Conservation (phyloP, 2,797 vertebrate genomes). For the Acanthis flammea region DNA sequence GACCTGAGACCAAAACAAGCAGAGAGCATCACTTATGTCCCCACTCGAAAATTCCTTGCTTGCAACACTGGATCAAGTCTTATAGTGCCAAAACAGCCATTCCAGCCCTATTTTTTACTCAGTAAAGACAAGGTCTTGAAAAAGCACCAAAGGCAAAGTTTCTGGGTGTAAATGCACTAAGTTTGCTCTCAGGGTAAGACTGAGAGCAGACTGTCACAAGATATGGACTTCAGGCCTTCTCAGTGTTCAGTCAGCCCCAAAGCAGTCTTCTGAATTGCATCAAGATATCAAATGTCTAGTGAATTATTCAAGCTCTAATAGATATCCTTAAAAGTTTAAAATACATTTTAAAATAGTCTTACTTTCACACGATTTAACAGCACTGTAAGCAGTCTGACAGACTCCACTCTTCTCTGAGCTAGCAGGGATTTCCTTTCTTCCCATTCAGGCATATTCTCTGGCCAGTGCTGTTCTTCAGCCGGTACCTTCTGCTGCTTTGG, state of each 20-base stretch:
- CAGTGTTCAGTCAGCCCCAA: neutral
- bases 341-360: constrained; percentile 63
- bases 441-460: constrained; percentile 74
- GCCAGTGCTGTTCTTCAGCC: constrained; percentile 54
- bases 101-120: neutral
- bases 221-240: neutral
- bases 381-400: constrained; percentile 73
- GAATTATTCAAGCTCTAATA: neutral
- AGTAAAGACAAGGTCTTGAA: neutral
- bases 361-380: constrained; percentile 79
- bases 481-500: constrained; percentile 64
- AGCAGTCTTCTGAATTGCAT: neutral
- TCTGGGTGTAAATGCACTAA: neutral
- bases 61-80: neutral
- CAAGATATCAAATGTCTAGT: neutral
- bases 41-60: neutral
- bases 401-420: constrained; percentile 76
- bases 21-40: neutral
- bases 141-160: neutral
- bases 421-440: constrained; percentile 77
- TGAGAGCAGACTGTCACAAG: neutral
- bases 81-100: neutral
- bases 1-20: neutral
- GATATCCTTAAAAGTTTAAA: constrained; percentile 17
- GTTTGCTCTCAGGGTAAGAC: neutral